phyloP scores from a whole-genome alignment of 1,140 invertebrate species.

The Batillaria attramentaria region DNA sequence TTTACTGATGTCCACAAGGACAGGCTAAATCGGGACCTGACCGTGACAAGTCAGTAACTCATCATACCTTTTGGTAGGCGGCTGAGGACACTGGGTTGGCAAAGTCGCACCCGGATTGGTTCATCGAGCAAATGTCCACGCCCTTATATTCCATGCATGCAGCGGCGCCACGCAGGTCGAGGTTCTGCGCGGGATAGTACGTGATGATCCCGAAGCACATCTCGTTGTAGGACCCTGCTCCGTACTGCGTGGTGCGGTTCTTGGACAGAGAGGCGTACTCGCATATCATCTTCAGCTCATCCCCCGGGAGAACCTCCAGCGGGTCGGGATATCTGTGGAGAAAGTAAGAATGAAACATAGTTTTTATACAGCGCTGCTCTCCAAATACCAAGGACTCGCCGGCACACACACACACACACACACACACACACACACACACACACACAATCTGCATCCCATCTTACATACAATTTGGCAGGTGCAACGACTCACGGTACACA shows the following conservation, averaged over 20 bases:
- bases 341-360: neutral
- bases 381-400: neutral
- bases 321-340: slow-evolving; percentile 20
- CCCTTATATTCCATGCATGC: neutral
- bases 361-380: neutral
- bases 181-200: slow-evolving; percentile 18
- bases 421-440: slow-evolving; percentile 2
- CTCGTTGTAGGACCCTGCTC: slow-evolving; percentile 31
- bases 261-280: slow-evolving; percentile 8
- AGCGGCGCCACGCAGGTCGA: neutral
- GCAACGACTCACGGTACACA: no score
- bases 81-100: neutral
- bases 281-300: slow-evolving; percentile 32
- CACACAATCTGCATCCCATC: no score
- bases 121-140: neutral
- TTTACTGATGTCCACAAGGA: neutral
- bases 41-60: neutral
- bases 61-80: neutral
- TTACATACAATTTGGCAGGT: no score
- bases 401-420: neutral
- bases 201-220: slow-evolving; percentile 40
- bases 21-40: neutral
- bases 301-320: slow-evolving; percentile 23
- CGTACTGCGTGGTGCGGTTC: slow-evolving; percentile 4
- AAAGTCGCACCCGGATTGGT: neutral